Evolutionary conservation across 2,113 vertebrate species (phyloP), one percentile per base, ranked within the genome.

Genomic region (Mormoops blainvillei): DNA sequence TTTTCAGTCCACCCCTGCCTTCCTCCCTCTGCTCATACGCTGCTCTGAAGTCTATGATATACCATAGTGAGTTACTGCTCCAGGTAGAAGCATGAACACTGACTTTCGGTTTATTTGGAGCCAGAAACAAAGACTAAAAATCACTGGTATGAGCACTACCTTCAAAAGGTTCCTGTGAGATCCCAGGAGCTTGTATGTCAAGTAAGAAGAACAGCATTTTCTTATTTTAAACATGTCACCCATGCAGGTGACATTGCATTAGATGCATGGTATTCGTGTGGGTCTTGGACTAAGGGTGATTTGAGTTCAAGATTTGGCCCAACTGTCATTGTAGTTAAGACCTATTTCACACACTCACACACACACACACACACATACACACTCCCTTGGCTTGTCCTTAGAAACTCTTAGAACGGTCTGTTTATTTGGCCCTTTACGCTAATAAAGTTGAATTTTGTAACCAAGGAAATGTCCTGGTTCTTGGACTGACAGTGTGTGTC

Each of bases 91-190:
- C 31, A 67, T 31, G 74, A 76, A 48, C 82, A 82, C 86, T 94
- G 88, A 58, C 78, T 96, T 87, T 94, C 26, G 24, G n/a, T 96
- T 92, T 68, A 31, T 91, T 93, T 96, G 45, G 85, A 91, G 28
- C 26, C 77, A 78, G 61, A 86, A 83, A 70, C 2, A 16, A 76
- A 89, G 77, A 87, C 36, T 61, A 18, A 74, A 58, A 85, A 58
- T 58, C 83, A 54, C 11, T 82, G 36, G 11, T 67, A 52, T 82
- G 58, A 70, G 7, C 8, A 43, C 50, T 73, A 63, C 45, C 56
- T 26, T 78, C 31, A 54, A 58, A 78, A 86, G 26, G 3, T 54
- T 41, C 33, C 70, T 81, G 18, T 76, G 94, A 91, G 81, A 86
- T 43, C 7, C 3, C 33, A 74, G 80, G 48, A 67, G 5, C 31